Conservation (phyloP, 2,113 vertebrate species). For the Strix aluco region DNA sequence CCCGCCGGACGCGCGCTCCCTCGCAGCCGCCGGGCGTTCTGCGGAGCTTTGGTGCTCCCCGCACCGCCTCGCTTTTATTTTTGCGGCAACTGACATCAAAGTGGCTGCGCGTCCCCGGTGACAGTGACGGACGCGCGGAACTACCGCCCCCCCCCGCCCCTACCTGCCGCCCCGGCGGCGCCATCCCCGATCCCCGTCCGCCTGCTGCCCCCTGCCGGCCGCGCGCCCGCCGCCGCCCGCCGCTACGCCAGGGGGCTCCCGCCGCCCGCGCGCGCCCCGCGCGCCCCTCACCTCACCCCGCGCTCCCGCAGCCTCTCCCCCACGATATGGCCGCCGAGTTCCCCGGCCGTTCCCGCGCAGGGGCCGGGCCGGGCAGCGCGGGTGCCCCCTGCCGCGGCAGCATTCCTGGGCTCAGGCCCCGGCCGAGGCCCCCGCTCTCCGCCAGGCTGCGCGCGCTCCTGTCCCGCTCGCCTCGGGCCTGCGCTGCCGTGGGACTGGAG, state of each 20-base stretch:
- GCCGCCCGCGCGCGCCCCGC: not conserved
- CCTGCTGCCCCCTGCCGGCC: constrained; percentile 72
- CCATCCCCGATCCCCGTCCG: constrained; percentile 27
- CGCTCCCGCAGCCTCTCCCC: not conserved
- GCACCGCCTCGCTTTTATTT: constrained; percentile 72
- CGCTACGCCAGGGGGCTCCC: not conserved
- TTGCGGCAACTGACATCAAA: constrained; percentile 72
- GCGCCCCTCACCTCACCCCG: not conserved
- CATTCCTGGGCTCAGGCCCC: fast-evolving
- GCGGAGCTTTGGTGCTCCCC: not conserved
- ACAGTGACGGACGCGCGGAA: constrained; percentile 74
- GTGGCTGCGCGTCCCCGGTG: constrained; percentile 63
- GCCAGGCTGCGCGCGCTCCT: no score
- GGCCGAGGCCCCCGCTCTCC: no score
- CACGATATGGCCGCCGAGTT: not conserved
- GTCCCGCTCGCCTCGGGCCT: not conserved
- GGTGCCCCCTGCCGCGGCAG: not conserved
- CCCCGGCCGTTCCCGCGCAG: not conserved
- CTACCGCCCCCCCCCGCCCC: constrained; percentile 1
- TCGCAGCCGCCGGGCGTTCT: no score
- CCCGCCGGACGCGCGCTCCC: not conserved
- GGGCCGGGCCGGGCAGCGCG: not conserved
- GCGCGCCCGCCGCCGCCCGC: not conserved
- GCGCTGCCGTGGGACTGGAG: not conserved
- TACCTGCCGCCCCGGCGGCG: not conserved